phyloP scores from a whole-genome alignment of 2,888 invertebrate species.

The Thereva nobilitata region DNA sequence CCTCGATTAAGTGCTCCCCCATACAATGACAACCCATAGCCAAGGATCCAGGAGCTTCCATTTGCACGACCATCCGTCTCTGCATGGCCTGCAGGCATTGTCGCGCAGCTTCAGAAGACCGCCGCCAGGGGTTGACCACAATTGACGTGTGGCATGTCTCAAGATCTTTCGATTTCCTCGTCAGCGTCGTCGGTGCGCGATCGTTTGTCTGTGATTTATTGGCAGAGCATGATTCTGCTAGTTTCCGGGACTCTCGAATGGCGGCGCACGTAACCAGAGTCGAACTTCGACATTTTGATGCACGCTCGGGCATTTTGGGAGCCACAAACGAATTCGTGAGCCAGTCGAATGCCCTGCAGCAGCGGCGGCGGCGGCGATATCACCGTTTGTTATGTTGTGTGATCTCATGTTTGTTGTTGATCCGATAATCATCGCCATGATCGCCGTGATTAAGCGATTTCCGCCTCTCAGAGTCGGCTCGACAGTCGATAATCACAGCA shows the following conservation, averaged over 20 bases:
- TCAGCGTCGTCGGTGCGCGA: slow-evolving; percentile 4
- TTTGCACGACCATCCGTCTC: slow-evolving; percentile 17
- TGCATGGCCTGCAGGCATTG: slow-evolving; percentile 24
- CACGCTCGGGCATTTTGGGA: slow-evolving; percentile 28
- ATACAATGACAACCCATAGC: slow-evolving; percentile 3
- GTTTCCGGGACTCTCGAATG: not conserved
- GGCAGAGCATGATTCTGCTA: slow-evolving; percentile 30
- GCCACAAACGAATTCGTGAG: slow-evolving; percentile 32
- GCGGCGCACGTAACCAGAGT: not conserved
- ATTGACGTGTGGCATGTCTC: slow-evolving; percentile 30
- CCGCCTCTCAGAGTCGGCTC: not conserved
- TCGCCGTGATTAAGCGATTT: slow-evolving; percentile 22
- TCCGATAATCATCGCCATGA: slow-evolving; percentile 33
- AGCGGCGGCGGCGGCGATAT: slow-evolving; percentile 16
- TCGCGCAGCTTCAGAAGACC: slow-evolving; percentile 12
- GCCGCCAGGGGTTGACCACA: slow-evolving; percentile 26
- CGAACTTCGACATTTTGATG: not conserved
- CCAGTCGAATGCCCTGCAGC: slow-evolving; percentile 1
- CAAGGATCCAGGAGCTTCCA: slow-evolving; percentile 21
- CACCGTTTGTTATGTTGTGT: slow-evolving; percentile 30
- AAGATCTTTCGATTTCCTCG: slow-evolving; percentile 16
- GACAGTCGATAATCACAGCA: too few species aligned
- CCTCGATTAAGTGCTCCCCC: slow-evolving; percentile 19
- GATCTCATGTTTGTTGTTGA: slow-evolving; percentile 31
- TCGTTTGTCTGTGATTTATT: slow-evolving; percentile 32